Evolutionary conservation across 2,888 invertebrate species (phyloP).

Genomic region (Helicoverpa assulta): DNA sequence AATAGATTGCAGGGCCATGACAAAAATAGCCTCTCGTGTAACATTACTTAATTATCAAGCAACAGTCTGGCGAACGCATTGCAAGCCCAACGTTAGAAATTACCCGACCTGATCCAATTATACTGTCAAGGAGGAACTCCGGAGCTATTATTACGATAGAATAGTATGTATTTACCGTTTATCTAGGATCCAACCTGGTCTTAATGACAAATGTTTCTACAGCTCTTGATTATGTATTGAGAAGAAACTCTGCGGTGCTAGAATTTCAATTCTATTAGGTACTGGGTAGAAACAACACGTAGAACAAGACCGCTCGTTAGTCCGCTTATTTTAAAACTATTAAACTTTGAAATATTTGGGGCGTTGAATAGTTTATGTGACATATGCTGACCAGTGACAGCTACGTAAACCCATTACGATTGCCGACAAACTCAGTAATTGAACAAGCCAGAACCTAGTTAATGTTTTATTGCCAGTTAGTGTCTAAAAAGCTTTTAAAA

Average conservation of each 20-base stretch:
- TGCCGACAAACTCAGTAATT: slow-evolving; percentile 51
- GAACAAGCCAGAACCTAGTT: slow-evolving; percentile 44
- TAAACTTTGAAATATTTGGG: slow-evolving; percentile 38
- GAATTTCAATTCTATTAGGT: background rate
- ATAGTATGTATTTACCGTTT: slow-evolving; percentile 63
- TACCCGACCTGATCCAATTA: slow-evolving; percentile 78
- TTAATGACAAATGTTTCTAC: slow-evolving; percentile 28
- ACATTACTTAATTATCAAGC: slow-evolving; percentile 76
- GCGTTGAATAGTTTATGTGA: slow-evolving; percentile 35
- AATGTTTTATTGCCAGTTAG: slow-evolving; percentile 41
- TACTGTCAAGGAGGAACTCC: slow-evolving; percentile 76
- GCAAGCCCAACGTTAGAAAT: slow-evolving; percentile 68
- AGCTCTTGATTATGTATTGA: slow-evolving; percentile 1
- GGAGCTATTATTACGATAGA: slow-evolving; percentile 72
- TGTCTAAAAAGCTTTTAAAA: slow-evolving; percentile 35
- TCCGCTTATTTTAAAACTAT: slow-evolving; percentile 16
- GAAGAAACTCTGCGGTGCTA: background rate
- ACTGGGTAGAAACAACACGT: background rate
- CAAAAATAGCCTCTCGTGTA: slow-evolving; percentile 78
- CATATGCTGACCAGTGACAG: slow-evolving; percentile 49
- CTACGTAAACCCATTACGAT: slow-evolving; percentile 40
- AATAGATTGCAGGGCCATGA: slow-evolving; percentile 77
- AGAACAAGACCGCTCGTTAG: slow-evolving; percentile 6
- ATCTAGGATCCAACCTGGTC: slow-evolving; percentile 43
- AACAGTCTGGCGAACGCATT: slow-evolving; percentile 54